These are phyloP conservation scores for Andricus grossulariae DNA, from an alignment of 1,140 invertebrate genomes.

Conservation along the genomic window DNA sequence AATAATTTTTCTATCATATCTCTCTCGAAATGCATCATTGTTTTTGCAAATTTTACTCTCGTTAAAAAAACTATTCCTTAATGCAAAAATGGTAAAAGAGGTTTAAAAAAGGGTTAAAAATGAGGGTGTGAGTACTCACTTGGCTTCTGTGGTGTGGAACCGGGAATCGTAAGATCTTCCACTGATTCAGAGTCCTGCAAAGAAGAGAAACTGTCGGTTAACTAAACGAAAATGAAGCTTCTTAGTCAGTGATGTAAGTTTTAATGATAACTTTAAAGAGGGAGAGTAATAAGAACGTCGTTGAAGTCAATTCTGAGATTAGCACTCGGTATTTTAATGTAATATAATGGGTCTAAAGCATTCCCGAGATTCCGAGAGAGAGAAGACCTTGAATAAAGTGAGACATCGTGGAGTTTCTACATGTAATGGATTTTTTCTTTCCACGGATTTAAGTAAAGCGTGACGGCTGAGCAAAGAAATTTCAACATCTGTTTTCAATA, in stretches of 20 bases:
- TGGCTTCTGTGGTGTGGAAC: slow-evolving; percentile 59
- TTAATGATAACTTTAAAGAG: slow-evolving; percentile 15
- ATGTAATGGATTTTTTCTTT: slow-evolving; percentile 15
- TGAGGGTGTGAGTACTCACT: slow-evolving; percentile 59
- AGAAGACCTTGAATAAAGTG: slow-evolving; percentile 23
- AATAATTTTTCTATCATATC: slow-evolving; percentile 49
- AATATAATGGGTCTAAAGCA: neutral
- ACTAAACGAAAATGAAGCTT: slow-evolving; percentile 37
- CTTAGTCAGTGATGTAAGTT: slow-evolving; percentile 24
- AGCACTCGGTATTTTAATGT: slow-evolving; percentile 9
- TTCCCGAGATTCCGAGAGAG: slow-evolving; percentile 16
- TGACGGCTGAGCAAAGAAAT: neutral
- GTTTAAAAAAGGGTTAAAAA: neutral
- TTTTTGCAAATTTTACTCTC: too few species aligned
- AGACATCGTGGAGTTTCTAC: neutral
- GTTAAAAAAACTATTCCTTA: too few species aligned
- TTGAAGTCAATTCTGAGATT: slow-evolving; percentile 25
- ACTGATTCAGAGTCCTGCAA: slow-evolving; percentile 81
- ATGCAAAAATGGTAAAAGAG: too few species aligned
- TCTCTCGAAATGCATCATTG: neutral
- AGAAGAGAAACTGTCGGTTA: slow-evolving; percentile 41
- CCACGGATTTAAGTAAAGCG: slow-evolving; percentile 10
- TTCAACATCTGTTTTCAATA: neutral
- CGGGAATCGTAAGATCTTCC: slow-evolving; percentile 74
- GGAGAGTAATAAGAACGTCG: slow-evolving; percentile 17